phyloP scores from a whole-genome alignment of 2,113 vertebrate genomes.

The Mustelus asterias region DNA sequence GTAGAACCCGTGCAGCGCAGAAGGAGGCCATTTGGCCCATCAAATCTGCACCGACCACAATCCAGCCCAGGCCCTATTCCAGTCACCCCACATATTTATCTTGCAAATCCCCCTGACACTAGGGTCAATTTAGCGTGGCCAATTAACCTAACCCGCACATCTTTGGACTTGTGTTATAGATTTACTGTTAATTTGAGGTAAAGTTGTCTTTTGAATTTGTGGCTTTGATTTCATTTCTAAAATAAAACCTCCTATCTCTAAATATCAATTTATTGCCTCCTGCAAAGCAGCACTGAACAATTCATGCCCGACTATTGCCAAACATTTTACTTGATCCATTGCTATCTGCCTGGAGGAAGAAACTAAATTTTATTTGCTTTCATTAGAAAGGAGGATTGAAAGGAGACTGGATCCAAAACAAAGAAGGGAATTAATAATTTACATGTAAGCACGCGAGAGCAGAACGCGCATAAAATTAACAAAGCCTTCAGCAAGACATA shows the following conservation, averaged over 20 bases:
- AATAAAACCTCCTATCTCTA: neutral
- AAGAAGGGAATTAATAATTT: constrained; percentile 28
- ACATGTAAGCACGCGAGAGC: neutral
- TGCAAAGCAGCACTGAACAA: neutral
- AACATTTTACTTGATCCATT: constrained; percentile 12
- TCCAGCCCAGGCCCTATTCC: no score
- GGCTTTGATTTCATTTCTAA: constrained; percentile 10
- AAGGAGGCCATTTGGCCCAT: no score
- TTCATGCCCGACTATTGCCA: neutral
- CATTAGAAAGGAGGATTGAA: neutral
- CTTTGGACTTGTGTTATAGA: neutral
- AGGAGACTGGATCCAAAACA: neutral
- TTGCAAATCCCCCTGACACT: no score
- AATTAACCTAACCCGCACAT: no score
- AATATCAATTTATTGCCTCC: constrained; percentile 15
- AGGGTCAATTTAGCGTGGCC: no score
- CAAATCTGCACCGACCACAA: no score
- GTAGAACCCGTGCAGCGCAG: no score
- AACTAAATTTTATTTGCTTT: constrained; percentile 29
- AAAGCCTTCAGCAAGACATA: constrained; percentile 5
- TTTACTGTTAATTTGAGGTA: constrained; percentile 22
- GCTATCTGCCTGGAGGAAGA: constrained; percentile 13
- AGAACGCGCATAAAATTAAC: constrained; percentile 18
- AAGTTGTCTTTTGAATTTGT: constrained; percentile 15
- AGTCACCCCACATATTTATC: no score